Conservation (phyloP, 2,113 vertebrate genomes). For the Cervus canadensis region DNA sequence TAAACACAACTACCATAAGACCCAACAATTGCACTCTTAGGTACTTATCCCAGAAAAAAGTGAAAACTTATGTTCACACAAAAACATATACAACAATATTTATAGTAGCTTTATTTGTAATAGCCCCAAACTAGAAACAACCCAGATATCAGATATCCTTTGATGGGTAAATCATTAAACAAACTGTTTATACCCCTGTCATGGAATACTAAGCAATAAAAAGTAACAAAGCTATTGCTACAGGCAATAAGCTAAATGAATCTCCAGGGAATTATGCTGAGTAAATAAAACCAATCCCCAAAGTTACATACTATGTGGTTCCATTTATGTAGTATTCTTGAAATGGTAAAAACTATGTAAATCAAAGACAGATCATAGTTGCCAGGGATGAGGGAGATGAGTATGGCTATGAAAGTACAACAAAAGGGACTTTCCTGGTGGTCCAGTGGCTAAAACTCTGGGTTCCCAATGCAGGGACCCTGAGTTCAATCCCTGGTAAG, state of each 20-base stretch:
- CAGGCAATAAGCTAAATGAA: background rate
- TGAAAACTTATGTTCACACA: background rate
- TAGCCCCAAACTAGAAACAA: background rate
- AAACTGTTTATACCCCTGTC: background rate
- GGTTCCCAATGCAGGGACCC: background rate
- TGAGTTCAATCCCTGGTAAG: background rate
- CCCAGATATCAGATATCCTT: background rate
- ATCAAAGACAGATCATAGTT: background rate
- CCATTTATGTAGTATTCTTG: background rate
- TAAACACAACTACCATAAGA: background rate
- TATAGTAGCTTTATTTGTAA: background rate
- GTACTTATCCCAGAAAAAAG: background rate
- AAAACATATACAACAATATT: background rate
- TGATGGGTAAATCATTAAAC: background rate
- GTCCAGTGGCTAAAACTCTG: background rate
- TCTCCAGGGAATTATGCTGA: background rate
- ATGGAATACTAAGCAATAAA: background rate
- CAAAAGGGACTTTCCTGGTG: background rate
- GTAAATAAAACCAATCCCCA: background rate
- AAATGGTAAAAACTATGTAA: background rate
- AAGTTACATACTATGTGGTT: background rate
- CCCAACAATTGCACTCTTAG: background rate
- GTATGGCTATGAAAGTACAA: background rate
- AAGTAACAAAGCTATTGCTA: background rate
- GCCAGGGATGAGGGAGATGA: background rate